Evolutionary conservation across 2,888 invertebrate species (phyloP), one percentile per base, ranked within the genome.

Genomic region (Himalopsyche tibetana): DNA sequence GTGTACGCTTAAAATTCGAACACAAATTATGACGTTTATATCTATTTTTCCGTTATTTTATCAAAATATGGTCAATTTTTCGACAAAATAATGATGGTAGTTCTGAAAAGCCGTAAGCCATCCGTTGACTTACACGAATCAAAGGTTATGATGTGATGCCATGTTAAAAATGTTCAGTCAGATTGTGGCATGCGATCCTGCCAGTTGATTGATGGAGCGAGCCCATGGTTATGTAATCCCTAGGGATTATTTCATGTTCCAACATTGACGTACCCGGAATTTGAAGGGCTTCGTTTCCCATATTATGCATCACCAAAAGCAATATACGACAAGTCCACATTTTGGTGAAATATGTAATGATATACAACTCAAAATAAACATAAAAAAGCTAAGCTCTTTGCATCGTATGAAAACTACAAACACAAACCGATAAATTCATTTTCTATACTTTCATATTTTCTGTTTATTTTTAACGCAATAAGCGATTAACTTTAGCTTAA

Each of bases 161-260:
- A 74, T 74, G 74, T 74, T 74, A 74, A 74, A 28, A 74, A 74
- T 74, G 74, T 74, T 74, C 74, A 74, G 74, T 38, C 36, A 74
- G 74, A 74, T 74, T 28, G 36, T 74, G 74, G 12, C 36, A 38
- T 36, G 38, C 4, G 74, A 74, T 74, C 38, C 36, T 36, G 74
- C 74, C 15, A 5, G 74, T 74, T 38, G 74, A 74, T 74, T 74
- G 74, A 74, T 74, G 74, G 74, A 74, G 38, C 74, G 74, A 15
- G 74, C 38, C 36, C 36, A 74, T 74, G 38, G 74, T 38, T 74
- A 74, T 74, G 74, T 74, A 74, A 74, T 74, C 74, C 74, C 36
- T 12, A 74, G 74, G 74, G 74, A 74, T 74, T 74, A 74, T 36
- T 74, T 36, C 28, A 15, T 51, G 51, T 8, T 51, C 4, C 51